A percentile compares a stretch with the other conserved stretches of the same genome.
These are phyloP conservation scores for Gopherus evgoodei DNA, from an alignment of 2,113 vertebrate species.

Conservation along the genomic window DNA sequence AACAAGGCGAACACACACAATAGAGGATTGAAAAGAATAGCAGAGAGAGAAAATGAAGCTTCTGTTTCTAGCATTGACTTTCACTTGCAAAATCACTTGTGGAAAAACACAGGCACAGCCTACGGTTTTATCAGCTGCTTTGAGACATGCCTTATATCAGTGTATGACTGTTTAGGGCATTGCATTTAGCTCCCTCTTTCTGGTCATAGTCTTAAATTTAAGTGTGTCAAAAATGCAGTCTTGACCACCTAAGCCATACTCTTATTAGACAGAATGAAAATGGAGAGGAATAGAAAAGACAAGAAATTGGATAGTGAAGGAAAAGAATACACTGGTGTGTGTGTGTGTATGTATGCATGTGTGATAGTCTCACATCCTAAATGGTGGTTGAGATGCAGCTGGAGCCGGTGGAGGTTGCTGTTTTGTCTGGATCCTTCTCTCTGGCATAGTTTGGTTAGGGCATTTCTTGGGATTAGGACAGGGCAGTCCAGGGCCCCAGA, in stretches of 20 bases:
- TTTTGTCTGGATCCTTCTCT: neutral
- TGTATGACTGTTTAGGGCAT: neutral
- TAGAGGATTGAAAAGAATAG: neutral
- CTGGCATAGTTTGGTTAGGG: too few relatives aligned
- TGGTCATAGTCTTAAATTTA: neutral
- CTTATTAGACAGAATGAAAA: neutral
- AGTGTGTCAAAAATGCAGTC: neutral
- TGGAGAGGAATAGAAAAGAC: neutral
- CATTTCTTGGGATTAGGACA: neutral
- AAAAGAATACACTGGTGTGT: neutral
- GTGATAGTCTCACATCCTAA: neutral
- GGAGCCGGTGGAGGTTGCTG: too few relatives aligned
- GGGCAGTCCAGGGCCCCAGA: neutral
- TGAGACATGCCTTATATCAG: neutral
- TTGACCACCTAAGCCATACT: neutral
- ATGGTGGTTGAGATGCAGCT: neutral
- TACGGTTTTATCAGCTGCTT: neutral
- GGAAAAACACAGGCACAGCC: neutral
- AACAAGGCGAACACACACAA: neutral
- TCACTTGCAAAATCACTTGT: neutral
- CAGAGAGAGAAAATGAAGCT: neutral
- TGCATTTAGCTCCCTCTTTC: neutral
- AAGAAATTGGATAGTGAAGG: neutral
- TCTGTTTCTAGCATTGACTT: neutral
- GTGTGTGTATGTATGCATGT: neutral